Evolutionary conservation across 2,113 vertebrate genomes (phyloP).

Genomic region (Sturnus vulgaris): DNA sequence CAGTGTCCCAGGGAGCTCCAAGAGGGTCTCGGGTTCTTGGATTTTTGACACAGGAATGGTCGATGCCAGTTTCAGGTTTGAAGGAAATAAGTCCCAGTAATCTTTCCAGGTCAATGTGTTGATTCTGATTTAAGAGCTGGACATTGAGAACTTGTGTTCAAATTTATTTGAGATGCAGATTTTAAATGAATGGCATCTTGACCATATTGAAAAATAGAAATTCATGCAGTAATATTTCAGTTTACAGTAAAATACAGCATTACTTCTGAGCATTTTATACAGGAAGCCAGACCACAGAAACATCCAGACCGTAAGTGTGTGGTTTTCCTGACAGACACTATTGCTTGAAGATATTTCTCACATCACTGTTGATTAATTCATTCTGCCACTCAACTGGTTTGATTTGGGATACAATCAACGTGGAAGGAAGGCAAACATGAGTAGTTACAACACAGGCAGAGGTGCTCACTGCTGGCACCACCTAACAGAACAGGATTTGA

Average conservation of each 20-base stretch:
- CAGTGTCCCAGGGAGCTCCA: neutral
- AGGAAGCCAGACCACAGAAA: slow-evolving; percentile 68
- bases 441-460: slow-evolving; percentile 61
- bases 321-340: slow-evolving; percentile 65
- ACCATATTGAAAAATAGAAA: slow-evolving; percentile 78
- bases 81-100: neutral
- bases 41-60: neutral
- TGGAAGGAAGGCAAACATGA: slow-evolving; percentile 63
- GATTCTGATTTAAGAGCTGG: neutral
- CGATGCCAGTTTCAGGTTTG: neutral
- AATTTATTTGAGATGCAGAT: slow-evolving; percentile 58
- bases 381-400: slow-evolving; percentile 41
- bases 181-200: slow-evolving; percentile 29
- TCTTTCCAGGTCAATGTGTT: neutral
- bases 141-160: neutral
- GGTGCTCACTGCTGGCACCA: slow-evolving; percentile 55
- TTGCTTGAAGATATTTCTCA: slow-evolving; percentile 69
- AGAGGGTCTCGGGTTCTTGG: neutral
- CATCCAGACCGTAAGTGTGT: slow-evolving; percentile 55
- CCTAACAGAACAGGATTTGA: neutral
- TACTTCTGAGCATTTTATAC: slow-evolving; percentile 41
- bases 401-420: slow-evolving; percentile 32
- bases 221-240: slow-evolving; percentile 77
- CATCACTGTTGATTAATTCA: neutral
- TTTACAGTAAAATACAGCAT: slow-evolving; percentile 73